Percentiles rank a stretch among this genome's conserved stretches.
Conservation (phyloP, 2,797 vertebrate species). For the Erethizon dorsatum region DNA sequence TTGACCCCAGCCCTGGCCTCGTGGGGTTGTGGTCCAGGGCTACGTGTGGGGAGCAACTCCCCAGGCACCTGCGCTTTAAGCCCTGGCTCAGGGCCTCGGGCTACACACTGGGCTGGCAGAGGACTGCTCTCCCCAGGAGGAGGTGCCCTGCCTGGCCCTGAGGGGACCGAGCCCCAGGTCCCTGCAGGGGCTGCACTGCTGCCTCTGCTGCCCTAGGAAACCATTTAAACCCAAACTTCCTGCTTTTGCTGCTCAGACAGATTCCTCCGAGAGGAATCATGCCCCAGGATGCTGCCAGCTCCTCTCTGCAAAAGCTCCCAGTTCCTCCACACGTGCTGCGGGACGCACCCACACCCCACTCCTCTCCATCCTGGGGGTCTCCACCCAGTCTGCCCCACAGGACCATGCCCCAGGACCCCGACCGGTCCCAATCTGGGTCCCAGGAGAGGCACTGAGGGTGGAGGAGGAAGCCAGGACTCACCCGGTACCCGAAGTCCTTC, state of each 20-base stretch:
- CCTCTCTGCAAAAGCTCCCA: not conserved
- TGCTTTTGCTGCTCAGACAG: not conserved
- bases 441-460: not conserved
- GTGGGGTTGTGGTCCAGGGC: not conserved
- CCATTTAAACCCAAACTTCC: not conserved
- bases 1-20: not conserved
- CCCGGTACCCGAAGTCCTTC: slow-evolving; percentile 89
- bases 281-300: not conserved
- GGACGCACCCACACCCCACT: not conserved
- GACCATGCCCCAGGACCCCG: not conserved
- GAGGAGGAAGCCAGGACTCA: slow-evolving; percentile 79
- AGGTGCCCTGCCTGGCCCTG: not conserved
- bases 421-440: no score
- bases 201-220: not conserved
- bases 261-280: not conserved
- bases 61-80: not conserved
- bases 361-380: accelerated
- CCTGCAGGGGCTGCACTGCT: not conserved
- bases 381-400: not conserved
- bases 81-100: not conserved
- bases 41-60: not conserved
- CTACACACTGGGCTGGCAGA: not conserved
- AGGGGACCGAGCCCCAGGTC: not conserved
- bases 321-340: not conserved
- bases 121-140: not conserved